Evolutionary conservation across 2,113 vertebrate genomes (phyloP), one percentile per base, ranked within the genome.

Genomic region (Cochlearius cochlearius): DNA sequence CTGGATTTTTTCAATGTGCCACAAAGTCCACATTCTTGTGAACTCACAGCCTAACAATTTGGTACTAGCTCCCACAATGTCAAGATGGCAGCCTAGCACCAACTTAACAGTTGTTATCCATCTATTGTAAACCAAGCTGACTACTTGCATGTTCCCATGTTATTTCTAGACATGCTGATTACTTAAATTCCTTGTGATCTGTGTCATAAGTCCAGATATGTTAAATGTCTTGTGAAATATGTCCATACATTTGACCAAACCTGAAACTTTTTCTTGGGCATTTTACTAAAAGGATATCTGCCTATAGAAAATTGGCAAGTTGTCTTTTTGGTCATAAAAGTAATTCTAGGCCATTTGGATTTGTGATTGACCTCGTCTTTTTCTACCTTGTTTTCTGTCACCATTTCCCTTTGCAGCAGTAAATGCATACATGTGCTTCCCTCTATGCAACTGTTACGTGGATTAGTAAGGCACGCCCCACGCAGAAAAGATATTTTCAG

Each of bases 391-490:
- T 73, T 94, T 86, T 86, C 45, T 69, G 16, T 78, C 41, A 36
- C n/a, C 4, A 1, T 60, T 85, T 93, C n/a, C 50, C 32, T 52
- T 58, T 63, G n/a, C 16, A 74, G 38, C 29, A 81, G 26, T 58
- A 74, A 89, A 67, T 63, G 4, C 15, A 4, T 9, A 6, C 2
- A 3, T 15, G 8, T 64, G 7, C 52, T 34, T 72, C 20, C 7
- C 36, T 52, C 27, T 52, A 0, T 49, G 21, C 16, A 8, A 43
- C 38, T 80, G 14, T 18, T 74, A 26, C 47, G 23, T 62, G 60
- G 25, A 38, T 50, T 23, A 38, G 29, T 58, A 32, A 43, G 3
- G 3, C 15, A 6, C 47, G 6, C 21, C 23, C 11, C 1, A 0
- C 22, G 72, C 63, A 58, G 52, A 68, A 90, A 50, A 64, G 17